These are phyloP conservation scores for Eurystomus gularis DNA, from an alignment of 2,113 vertebrate genomes.

Conservation along the genomic window DNA sequence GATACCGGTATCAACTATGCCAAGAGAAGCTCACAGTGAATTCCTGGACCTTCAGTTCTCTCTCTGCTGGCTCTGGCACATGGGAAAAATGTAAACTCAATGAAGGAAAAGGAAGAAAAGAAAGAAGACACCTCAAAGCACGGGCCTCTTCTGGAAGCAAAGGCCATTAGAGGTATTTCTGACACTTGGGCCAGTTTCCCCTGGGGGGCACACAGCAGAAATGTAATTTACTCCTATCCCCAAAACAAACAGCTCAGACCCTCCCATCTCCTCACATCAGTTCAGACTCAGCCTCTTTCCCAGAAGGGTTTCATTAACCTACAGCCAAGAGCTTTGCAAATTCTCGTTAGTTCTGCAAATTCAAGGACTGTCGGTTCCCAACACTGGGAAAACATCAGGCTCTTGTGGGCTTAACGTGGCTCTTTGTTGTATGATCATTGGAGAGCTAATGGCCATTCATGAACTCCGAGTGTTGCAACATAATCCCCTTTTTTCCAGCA, in stretches of 20 bases:
- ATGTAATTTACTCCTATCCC: rapidly evolving
- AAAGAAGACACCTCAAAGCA: neutral
- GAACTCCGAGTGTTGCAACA: neutral
- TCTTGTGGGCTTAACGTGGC: neutral
- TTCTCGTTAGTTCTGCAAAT: neutral
- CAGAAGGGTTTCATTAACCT: neutral
- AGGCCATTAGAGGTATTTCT: neutral
- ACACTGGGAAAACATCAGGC: neutral
- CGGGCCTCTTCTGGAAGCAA: neutral
- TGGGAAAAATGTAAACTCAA: neutral
- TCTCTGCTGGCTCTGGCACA: neutral
- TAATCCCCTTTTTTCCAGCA: neutral
- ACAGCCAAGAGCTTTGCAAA: neutral
- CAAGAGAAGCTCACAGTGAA: neutral
- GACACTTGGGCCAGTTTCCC: neutral
- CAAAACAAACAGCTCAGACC: neutral
- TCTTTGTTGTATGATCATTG: neutral
- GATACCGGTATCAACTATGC: neutral
- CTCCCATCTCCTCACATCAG: neutral
- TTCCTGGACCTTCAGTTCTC: neutral
- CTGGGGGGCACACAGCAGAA: neutral
- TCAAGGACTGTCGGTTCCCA: neutral
- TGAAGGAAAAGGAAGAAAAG: neutral
- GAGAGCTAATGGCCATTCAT: slow-evolving; percentile 22
- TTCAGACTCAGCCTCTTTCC: neutral